Conservation (phyloP, 1,140 invertebrate genomes). For the Papilio helenus region DNA sequence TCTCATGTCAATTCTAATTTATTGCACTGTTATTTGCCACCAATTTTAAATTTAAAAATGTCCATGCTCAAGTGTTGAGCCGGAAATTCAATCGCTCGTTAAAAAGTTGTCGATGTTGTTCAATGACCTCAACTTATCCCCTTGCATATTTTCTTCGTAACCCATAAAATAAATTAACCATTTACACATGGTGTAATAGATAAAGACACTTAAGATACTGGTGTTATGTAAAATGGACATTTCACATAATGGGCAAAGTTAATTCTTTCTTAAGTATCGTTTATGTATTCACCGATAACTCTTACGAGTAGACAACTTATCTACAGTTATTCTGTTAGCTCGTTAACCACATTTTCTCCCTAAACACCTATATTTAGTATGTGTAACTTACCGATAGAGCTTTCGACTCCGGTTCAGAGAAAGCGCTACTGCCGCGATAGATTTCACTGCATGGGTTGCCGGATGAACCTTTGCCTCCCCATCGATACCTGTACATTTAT, state of each 20-base stretch:
- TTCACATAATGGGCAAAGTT: not conserved
- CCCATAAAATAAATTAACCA: slow-evolving; percentile 3
- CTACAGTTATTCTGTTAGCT: not conserved
- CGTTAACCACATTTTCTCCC: not conserved
- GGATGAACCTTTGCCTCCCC: slow-evolving; percentile 92
- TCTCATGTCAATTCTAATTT: not conserved
- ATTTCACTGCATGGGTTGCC: slow-evolving; percentile 95
- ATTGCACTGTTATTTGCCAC: not conserved
- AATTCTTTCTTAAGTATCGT: slow-evolving; percentile 28
- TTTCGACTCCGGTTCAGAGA: slow-evolving; percentile 96
- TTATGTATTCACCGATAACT: not conserved
- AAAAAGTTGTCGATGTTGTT: not conserved
- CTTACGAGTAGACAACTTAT: slow-evolving; percentile 21
- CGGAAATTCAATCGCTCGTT: not conserved
- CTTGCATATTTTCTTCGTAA: not conserved
- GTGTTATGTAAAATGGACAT: slow-evolving; percentile 16
- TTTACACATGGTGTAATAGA: not conserved
- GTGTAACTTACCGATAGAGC: slow-evolving; percentile 86
- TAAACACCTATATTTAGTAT: slow-evolving; percentile 41
- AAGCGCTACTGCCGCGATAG: slow-evolving; percentile 93
- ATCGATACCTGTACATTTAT: slow-evolving; percentile 85
- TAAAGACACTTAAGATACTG: not conserved
- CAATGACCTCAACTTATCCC: not conserved
- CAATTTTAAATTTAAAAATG: not conserved
- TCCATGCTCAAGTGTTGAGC: not conserved